Percentiles rank a stretch among this genome's conserved stretches.
These are phyloP conservation scores for Pipistrellus kuhlii DNA, from an alignment of 2,797 vertebrate genomes.

Conservation along the genomic window DNA sequence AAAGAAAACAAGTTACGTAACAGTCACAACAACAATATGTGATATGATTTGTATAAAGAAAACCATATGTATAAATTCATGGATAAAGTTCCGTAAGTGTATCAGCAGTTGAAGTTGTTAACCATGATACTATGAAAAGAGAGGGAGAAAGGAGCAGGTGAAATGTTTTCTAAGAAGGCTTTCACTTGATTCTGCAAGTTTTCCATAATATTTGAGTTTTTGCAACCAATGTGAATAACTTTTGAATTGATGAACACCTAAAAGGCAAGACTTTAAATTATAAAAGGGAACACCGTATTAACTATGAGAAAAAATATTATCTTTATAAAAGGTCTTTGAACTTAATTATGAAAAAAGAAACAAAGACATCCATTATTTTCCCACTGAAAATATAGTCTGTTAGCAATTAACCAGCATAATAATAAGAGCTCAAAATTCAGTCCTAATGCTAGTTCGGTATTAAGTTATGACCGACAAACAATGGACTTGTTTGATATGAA, in stretches of 20 bases:
- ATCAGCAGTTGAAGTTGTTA: not conserved
- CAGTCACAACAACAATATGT: not conserved
- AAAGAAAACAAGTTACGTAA: slow-evolving; percentile 9
- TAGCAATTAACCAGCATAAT: not conserved
- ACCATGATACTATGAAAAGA: not conserved
- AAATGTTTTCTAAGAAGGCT: not conserved
- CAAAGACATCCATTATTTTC: slow-evolving; percentile 41
- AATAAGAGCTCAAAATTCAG: slow-evolving; percentile 10
- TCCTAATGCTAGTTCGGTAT: not conserved
- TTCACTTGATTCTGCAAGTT: not conserved
- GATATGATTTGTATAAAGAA: not conserved
- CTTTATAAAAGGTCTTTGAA: slow-evolving; percentile 20
- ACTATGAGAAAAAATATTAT: not conserved
- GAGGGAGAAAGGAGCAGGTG: not conserved
- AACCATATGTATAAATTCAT: not conserved
- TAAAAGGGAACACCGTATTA: not conserved
- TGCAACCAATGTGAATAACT: not conserved
- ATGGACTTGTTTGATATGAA: slow-evolving; percentile 22
- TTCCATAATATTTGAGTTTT: not conserved
- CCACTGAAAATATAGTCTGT: not conserved
- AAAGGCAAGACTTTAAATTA: slow-evolving; percentile 29
- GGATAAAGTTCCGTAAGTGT: not conserved
- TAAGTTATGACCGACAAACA: slow-evolving; percentile 25
- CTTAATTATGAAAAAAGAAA: not conserved
- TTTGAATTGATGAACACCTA: not conserved